Conservation (phyloP, 2,797 vertebrate genomes). For the Peromyscus eremicus region DNA sequence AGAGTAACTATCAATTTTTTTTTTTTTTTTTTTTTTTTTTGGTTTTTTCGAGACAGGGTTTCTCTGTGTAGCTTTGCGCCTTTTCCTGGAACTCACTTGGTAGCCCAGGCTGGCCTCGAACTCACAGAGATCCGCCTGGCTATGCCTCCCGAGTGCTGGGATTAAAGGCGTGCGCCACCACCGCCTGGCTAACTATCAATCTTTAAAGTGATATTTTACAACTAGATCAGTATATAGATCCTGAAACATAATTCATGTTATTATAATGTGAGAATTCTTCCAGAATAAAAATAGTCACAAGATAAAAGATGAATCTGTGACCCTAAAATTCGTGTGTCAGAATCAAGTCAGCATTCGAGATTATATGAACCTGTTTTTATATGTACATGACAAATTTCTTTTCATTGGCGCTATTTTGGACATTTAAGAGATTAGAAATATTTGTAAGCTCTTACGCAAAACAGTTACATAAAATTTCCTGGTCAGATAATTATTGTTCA, state of each 20-base stretch:
- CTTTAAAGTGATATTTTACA: not conserved
- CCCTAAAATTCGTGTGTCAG: not conserved
- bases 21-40: too few species aligned
- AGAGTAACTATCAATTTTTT: not conserved
- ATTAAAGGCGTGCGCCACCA: too few species aligned
- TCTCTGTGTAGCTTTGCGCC: too few species aligned
- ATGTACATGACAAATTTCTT: not conserved
- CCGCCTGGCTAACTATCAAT: too few species aligned
- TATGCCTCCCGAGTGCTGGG: too few species aligned
- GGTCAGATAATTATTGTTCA: not conserved
- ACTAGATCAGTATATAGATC: not conserved
- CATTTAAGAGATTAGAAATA: slow-evolving; percentile 4
- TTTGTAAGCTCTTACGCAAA: not conserved
- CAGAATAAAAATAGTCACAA: not conserved
- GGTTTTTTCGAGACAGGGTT: too few species aligned
- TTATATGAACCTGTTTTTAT: not conserved
- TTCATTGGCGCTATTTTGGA: not conserved
- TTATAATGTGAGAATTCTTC: not conserved
- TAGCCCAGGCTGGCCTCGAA: too few species aligned
- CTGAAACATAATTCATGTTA: not conserved
- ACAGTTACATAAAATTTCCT: not conserved
- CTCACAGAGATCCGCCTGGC: too few species aligned
- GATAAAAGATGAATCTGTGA: not conserved
- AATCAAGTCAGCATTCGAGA: not conserved
- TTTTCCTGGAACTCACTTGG: too few species aligned